A percentile compares a stretch with the other conserved stretches of the same genome.
Conservation (phyloP, 2,113 vertebrate species). For the Plotosus lineatus region DNA sequence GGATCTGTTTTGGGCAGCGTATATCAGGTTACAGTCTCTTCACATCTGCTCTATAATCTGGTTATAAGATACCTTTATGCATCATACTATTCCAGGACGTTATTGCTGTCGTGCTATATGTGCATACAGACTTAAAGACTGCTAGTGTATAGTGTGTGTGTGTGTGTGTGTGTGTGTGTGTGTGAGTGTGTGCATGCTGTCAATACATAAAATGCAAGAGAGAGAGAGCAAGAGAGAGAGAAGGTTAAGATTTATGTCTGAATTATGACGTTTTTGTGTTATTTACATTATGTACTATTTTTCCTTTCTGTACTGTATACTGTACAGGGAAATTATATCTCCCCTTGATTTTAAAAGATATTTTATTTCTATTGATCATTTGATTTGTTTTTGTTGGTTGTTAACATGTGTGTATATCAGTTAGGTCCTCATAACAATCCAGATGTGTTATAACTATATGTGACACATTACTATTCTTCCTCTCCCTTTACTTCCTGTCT, state of each 20-base stretch:
- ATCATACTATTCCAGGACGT: slow-evolving; percentile 39
- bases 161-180: too few relatives aligned
- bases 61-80: slow-evolving; percentile 29
- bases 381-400: not conserved
- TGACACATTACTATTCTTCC: slow-evolving; percentile 19
- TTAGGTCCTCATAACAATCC: slow-evolving; percentile 16
- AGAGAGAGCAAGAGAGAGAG: not conserved
- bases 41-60: too few relatives aligned
- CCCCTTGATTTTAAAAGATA: not conserved
- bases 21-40: slow-evolving; percentile 22
- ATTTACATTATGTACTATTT: slow-evolving; percentile 1
- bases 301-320: not conserved
- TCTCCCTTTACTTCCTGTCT: slow-evolving; percentile 39
- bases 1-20: slow-evolving; percentile 38
- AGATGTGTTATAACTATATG: not conserved
- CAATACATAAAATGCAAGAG: slow-evolving; percentile 1
- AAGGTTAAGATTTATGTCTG: not conserved
- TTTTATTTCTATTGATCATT: not conserved
- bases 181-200: slow-evolving; percentile 12
- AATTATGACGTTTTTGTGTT: not conserved
- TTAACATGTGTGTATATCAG: slow-evolving; percentile 9
- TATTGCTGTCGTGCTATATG: slow-evolving; percentile 2
- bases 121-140: slow-evolving; percentile 11
- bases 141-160: too few relatives aligned
- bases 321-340: too few relatives aligned